Evolutionary conservation across 1,140 invertebrate genomes (phyloP).

Genomic region (Trichomalopsis sarcophagae): DNA sequence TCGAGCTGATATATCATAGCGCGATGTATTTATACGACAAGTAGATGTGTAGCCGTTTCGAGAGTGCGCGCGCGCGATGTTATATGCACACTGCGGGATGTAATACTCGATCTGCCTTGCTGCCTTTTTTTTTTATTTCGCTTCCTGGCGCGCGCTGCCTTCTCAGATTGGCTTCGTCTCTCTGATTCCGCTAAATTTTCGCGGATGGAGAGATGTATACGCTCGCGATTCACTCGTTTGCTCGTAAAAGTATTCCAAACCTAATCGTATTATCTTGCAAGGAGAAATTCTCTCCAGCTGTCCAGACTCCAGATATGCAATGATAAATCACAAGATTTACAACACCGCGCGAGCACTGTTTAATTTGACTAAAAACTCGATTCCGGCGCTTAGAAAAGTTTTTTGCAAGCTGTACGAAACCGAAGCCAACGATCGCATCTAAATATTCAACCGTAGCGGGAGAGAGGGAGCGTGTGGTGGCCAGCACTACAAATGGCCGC

Average conservation of each 20-base stretch:
- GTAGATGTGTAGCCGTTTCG: slow-evolving; percentile 14
- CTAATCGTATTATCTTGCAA: too few relatives aligned
- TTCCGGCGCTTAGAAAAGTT: not conserved
- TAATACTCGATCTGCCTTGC: not conserved
- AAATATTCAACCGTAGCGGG: slow-evolving; percentile 55
- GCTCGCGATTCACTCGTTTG: too few relatives aligned
- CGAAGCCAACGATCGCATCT: slow-evolving; percentile 52
- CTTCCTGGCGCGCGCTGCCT: too few relatives aligned
- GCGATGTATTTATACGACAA: slow-evolving; percentile 33
- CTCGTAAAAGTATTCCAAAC: too few relatives aligned
- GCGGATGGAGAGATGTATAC: too few relatives aligned
- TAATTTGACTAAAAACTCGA: slow-evolving; percentile 13
- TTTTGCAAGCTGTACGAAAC: slow-evolving; percentile 53
- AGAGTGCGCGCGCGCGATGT: not conserved
- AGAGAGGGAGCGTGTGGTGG: slow-evolving; percentile 33
- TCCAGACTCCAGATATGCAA: too few relatives aligned
- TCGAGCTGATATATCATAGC: slow-evolving; percentile 6
- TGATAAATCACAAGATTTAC: not conserved
- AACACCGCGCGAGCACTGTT: not conserved
- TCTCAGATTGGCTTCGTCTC: too few relatives aligned
- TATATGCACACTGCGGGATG: not conserved
- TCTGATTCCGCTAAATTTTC: too few relatives aligned
- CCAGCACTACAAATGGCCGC: slow-evolving; percentile 57
- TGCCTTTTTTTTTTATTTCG: not conserved
- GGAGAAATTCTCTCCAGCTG: too few relatives aligned